Evolutionary conservation across 2,797 vertebrate genomes (phyloP).

Genomic region (Molothrus aeneus): DNA sequence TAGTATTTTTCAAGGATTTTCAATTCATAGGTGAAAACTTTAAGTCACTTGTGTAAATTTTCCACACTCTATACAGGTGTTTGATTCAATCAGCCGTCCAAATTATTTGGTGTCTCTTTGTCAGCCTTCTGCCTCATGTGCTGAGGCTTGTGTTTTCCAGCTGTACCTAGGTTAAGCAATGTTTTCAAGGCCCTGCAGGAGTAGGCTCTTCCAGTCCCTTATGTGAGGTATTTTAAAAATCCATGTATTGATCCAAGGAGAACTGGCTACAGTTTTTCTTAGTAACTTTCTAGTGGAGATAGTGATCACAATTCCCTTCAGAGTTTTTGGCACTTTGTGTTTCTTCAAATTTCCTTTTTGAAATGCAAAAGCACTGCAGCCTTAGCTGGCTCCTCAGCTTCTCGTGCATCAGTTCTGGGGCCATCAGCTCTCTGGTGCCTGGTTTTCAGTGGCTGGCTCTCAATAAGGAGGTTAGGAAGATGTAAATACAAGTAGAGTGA

Average conservation of each 20-base stretch:
- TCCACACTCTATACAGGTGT: background rate
- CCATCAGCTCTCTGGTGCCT: background rate
- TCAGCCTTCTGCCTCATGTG: background rate
- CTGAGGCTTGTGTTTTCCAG: background rate
- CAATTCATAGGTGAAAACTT: background rate
- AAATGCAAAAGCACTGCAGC: background rate
- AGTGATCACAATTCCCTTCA: fast-evolving
- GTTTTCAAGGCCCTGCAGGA: background rate
- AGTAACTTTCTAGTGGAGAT: background rate
- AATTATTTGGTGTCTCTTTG: background rate
- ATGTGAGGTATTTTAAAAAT: background rate
- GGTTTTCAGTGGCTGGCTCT: background rate
- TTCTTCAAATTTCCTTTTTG: background rate
- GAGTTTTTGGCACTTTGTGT: fast-evolving
- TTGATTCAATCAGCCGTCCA: background rate
- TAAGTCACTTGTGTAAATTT: background rate
- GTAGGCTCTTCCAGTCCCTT: background rate
- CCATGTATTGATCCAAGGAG: background rate
- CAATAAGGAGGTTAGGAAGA: background rate
- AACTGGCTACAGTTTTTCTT: background rate
- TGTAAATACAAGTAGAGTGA: background rate
- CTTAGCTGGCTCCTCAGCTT: background rate
- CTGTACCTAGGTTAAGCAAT: background rate
- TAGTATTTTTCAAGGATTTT: background rate
- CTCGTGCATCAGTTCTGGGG: too few species aligned